phyloP scores from a whole-genome alignment of 2,797 vertebrate species.

The Enteromius treurensis region DNA sequence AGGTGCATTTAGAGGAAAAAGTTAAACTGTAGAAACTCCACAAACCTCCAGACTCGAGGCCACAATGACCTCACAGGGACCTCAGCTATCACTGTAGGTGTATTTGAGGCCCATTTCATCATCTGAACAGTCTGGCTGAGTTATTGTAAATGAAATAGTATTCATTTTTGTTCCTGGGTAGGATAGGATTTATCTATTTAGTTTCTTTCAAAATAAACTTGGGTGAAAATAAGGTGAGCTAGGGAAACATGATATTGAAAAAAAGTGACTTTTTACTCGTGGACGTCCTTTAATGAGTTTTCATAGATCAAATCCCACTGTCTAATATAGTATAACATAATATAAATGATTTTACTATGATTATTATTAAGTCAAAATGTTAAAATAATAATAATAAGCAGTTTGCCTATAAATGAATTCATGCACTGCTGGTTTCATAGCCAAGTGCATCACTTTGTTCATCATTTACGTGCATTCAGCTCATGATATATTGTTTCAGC shows the following conservation, averaged over 20 bases:
- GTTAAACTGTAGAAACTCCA: not conserved
- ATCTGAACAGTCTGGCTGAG: not conserved
- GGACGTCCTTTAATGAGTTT: not conserved
- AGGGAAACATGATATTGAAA: not conserved
- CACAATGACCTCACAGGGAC: not conserved
- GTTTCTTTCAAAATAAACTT: not conserved
- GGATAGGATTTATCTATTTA: not conserved
- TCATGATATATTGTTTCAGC: not conserved
- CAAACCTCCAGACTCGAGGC: not conserved
- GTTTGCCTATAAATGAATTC: not conserved
- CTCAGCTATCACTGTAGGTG: not conserved
- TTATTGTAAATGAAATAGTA: not conserved
- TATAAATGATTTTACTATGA: not conserved
- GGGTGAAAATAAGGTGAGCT: not conserved
- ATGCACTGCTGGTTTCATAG: not conserved
- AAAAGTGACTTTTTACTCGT: not conserved
- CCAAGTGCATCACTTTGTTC: not conserved
- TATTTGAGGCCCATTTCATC: conserved; percentile 3
- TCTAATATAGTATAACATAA: not conserved
- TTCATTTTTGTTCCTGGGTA: not conserved
- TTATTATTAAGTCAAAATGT: not conserved
- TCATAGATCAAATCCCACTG: not conserved
- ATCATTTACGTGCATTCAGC: not conserved
- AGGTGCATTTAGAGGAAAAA: conserved; percentile 16
- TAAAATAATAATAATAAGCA: not conserved